These are phyloP conservation scores for Labrus mixtus DNA, from an alignment of 2,113 vertebrate species.

Conservation along the genomic window DNA sequence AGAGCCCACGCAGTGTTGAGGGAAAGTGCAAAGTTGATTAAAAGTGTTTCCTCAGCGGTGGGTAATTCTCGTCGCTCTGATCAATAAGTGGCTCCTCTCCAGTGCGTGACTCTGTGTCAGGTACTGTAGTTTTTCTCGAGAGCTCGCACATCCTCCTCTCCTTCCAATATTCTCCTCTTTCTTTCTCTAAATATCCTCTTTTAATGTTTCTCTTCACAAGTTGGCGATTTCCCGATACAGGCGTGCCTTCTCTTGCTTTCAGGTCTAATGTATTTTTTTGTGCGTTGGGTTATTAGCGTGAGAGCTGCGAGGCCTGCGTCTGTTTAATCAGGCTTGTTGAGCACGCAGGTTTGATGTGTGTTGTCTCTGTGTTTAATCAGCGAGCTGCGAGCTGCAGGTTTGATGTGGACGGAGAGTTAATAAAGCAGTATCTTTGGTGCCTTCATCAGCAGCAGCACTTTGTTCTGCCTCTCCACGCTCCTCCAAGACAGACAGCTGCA, in stretches of 20 bases:
- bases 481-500: constrained; percentile 63
- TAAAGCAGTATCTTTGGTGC: constrained; percentile 81
- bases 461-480: constrained; percentile 65
- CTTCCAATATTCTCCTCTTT: constrained; percentile 35
- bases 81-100: constrained; percentile 78
- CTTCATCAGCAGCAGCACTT: constrained; percentile 82
- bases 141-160: constrained; percentile 51
- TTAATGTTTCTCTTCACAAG: constrained; percentile 69
- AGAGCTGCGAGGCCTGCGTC: constrained; percentile 61
- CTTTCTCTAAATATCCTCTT: constrained; percentile 71
- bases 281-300: constrained; percentile 78
- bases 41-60: constrained; percentile 59
- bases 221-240: constrained; percentile 72
- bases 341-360: constrained; percentile 83
- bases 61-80: constrained; percentile 69
- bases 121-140: constrained; percentile 55
- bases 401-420: constrained; percentile 86
- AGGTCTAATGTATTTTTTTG: constrained; percentile 69
- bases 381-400: constrained; percentile 78
- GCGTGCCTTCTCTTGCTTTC: constrained; percentile 54
- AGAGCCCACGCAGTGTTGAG: constrained; percentile 21
- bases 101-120: constrained; percentile 73
- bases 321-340: constrained; percentile 83
- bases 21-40: constrained; percentile 63
- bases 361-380: constrained; percentile 85